Evolutionary conservation across 2,113 vertebrate genomes (phyloP).

Genomic region (Pan troglodytes): NHGRI_mPanTro3-v2.1_pri NC_072409.2:89970501-89971000

Average conservation of each 20-base stretch:
- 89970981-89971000: not conserved
- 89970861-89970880: not conserved
- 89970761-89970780: not conserved
- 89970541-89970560: slow-evolving; percentile 56
- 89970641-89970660: not conserved
- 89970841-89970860: not conserved
- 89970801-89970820: not conserved
- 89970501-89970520: slow-evolving; percentile 56
- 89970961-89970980: not conserved
- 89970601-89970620: slow-evolving; percentile 41
- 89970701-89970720: not conserved
- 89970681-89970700: slow-evolving; percentile 45
- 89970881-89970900: not conserved
- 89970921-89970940: not conserved
- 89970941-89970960: not conserved
- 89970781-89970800: not conserved
- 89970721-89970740: not conserved
- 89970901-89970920: not conserved
- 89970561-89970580: slow-evolving; percentile 45
- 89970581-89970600: slow-evolving; percentile 43
- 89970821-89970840: not conserved
- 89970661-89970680: not conserved
- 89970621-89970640: slow-evolving; percentile 5
- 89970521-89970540: slow-evolving; percentile 65
- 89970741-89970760: not conserved